Conservation (phyloP, 92 coral and sea anemone genomes). For the Umimayanthus kanabou region DNA sequence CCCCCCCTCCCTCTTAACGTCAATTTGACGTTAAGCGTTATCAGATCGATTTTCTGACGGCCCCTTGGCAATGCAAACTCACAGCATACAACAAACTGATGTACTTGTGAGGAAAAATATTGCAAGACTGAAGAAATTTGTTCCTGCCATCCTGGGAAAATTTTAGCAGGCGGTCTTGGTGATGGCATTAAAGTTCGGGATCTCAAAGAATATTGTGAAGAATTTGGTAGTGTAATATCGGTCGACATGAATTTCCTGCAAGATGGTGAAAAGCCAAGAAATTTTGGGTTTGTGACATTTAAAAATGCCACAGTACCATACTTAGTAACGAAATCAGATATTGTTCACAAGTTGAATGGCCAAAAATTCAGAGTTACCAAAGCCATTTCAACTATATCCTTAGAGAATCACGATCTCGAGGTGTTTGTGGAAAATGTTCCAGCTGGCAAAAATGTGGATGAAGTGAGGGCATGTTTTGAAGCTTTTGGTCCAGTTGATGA, state of each 20-base stretch:
- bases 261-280: conserved; percentile 30
- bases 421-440: conserved; percentile 73
- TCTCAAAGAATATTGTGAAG: conserved; percentile 58
- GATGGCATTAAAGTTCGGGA: conserved; percentile 55
- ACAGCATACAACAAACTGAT: conserved; percentile 36
- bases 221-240: conserved; percentile 52
- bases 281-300: conserved; percentile 59
- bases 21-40: too few species aligned
- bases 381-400: conserved; percentile 38
- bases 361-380: conserved; percentile 55
- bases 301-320: conserved; percentile 47
- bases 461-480: conserved; percentile 44
- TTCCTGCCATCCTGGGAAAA: conserved; percentile 62
- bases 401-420: conserved; percentile 43
- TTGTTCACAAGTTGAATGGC: conserved; percentile 44
- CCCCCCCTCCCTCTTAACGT: too few species aligned
- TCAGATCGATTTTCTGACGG: too few species aligned
- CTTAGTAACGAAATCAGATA: conserved; percentile 16
- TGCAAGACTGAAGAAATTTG: conserved; percentile 44
- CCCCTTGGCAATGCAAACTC: conserved; percentile 42
- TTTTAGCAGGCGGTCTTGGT: conserved; percentile 51
- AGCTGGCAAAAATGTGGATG: conserved; percentile 28
- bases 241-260: conserved; percentile 59
- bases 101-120: conserved; percentile 53
- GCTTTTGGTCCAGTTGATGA: conserved; percentile 49